Evolutionary conservation across 2,888 invertebrate genomes (phyloP).

Genomic region (Rutpela maculata): DNA sequence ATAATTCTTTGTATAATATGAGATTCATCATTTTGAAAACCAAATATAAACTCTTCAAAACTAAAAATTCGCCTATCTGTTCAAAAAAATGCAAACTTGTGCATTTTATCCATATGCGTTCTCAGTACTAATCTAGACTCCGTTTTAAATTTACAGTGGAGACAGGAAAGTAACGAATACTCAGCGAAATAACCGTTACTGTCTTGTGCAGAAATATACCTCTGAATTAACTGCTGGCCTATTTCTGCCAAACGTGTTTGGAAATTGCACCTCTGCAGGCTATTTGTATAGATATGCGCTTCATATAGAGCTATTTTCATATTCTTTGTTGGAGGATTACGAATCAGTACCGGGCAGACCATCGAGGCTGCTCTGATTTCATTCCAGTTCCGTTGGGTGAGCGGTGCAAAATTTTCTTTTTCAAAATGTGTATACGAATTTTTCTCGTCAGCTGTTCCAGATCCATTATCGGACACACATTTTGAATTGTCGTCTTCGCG

Average conservation of each 20-base stretch:
- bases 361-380: neutral
- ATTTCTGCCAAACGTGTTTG: neutral
- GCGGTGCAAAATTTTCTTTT: neutral
- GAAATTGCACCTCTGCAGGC: neutral
- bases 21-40: too few relatives aligned
- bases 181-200: neutral
- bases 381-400: neutral
- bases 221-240: neutral
- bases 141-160: neutral
- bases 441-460: neutral
- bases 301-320: neutral
- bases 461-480: neutral
- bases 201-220: neutral
- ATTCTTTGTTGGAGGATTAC: neutral
- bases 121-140: neutral
- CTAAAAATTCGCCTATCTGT: too few relatives aligned
- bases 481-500: neutral
- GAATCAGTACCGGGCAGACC: neutral
- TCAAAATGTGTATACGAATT: neutral
- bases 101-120: neutral
- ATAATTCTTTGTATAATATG: too few relatives aligned
- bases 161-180: neutral
- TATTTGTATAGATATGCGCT: neutral
- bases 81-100: neutral
- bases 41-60: too few relatives aligned